Evolutionary conservation across 2,113 vertebrate genomes (phyloP).

Genomic region (Halichoeres trimaculatus): DNA sequence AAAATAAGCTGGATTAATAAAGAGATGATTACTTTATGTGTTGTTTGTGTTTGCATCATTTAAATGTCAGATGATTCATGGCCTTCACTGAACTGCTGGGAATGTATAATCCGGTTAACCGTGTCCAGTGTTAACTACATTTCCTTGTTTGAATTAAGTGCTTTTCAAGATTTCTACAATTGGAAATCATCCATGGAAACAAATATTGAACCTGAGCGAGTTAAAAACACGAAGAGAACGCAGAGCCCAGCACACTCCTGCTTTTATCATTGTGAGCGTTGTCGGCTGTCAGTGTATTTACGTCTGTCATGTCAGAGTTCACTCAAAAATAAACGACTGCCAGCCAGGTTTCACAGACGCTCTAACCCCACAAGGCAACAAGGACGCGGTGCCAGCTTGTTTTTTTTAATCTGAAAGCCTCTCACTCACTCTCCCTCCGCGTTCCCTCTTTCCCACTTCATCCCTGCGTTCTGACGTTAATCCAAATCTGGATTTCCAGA

Average conservation of each 20-base stretch:
- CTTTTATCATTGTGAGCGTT: constrained; percentile 38
- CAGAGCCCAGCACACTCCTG: constrained; percentile 11
- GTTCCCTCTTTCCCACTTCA: constrained; percentile 38
- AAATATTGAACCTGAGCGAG: constrained; percentile 48
- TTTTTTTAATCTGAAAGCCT: constrained; percentile 71
- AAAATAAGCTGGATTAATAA: constrained; percentile 61
- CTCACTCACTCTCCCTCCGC: constrained; percentile 62
- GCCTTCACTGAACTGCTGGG: constrained; percentile 50
- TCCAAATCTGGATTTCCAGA: constrained; percentile 82
- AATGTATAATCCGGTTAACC: constrained; percentile 73
- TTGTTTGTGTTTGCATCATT: constrained; percentile 71
- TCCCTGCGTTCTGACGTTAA: constrained; percentile 66
- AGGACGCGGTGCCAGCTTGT: constrained; percentile 57
- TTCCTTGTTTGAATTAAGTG: constrained; percentile 62
- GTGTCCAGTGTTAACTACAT: constrained; percentile 65
- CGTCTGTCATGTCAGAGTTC: constrained; percentile 63
- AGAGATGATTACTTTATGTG: constrained; percentile 60
- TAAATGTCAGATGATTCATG: constrained; percentile 68
- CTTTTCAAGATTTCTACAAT: constrained; percentile 47
- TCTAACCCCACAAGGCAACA: constrained; percentile 53
- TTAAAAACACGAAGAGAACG: constrained; percentile 24
- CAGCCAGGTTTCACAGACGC: constrained; percentile 52
- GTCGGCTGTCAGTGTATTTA: constrained; percentile 47
- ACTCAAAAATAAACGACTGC: constrained; percentile 21
- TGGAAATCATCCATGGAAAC: constrained; percentile 50